Conservation (phyloP, 1,140 invertebrate genomes). For the Leptinotarsa texana region DNA sequence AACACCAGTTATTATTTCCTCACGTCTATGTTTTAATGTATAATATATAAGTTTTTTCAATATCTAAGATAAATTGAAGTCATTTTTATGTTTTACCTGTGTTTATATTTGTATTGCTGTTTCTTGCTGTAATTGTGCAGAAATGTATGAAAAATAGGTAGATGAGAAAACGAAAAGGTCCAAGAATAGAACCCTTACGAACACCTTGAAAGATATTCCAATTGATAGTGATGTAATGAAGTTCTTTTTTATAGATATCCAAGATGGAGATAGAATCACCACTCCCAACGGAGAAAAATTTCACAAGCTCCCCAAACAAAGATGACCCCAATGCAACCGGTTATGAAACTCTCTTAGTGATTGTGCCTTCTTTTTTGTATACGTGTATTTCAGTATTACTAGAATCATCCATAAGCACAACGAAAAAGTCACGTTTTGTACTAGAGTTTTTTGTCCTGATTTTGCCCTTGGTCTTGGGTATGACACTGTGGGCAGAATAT, state of each 20-base stretch:
- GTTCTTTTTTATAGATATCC: neutral
- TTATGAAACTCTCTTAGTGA: conserved; percentile 56
- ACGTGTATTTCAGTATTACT: conserved; percentile 36
- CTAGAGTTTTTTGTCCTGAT: conserved; percentile 41
- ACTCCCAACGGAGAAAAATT: neutral
- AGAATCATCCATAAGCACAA: conserved; percentile 25
- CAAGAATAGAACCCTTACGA: neutral
- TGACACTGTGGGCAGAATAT: conserved; percentile 43
- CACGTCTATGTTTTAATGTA: too few relatives aligned
- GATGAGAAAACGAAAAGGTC: too few relatives aligned
- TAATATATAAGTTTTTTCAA: too few relatives aligned
- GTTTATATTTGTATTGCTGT: too few relatives aligned
- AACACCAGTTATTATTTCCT: too few relatives aligned
- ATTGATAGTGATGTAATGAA: neutral
- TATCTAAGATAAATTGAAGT: too few relatives aligned
- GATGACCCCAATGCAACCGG: conserved; percentile 41
- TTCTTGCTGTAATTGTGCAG: too few relatives aligned
- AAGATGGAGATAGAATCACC: conserved; percentile 2
- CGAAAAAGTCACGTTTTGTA: conserved; percentile 30
- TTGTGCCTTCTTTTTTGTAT: conserved; percentile 57
- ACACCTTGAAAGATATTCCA: neutral
- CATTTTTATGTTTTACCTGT: too few relatives aligned
- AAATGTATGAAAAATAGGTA: too few relatives aligned
- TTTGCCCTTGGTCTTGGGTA: conserved; percentile 39
- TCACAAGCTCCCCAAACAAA: neutral